A percentile compares a stretch with the other conserved stretches of the same genome.
Evolutionary conservation across 1,140 invertebrate species (phyloP).

Genomic region (Dendroctonus valens): DNA sequence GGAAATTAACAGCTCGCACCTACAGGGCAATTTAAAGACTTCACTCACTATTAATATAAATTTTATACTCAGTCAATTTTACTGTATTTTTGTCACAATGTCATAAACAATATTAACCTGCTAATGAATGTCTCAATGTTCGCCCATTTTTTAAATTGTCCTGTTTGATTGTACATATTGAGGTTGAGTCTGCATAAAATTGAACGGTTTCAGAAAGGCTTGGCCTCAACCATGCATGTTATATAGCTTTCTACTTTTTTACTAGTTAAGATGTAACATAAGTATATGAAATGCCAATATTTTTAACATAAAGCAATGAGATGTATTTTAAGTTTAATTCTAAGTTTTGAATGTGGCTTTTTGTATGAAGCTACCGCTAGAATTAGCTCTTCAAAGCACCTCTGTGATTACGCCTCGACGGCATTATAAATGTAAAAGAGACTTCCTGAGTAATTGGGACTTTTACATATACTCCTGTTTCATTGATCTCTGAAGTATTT

Average conservation of each 20-base stretch:
- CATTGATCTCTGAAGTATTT: conserved; percentile 50
- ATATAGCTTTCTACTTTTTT: conserved; percentile 42
- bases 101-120: no score
- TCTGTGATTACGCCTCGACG: conserved; percentile 50
- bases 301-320: conserved; percentile 51
- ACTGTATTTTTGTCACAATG: neutral
- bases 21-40: conserved; percentile 35
- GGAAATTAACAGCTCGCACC: conserved; percentile 45
- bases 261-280: conserved; percentile 36
- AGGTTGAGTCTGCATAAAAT: conserved; percentile 16
- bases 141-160: conserved; percentile 23
- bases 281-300: conserved; percentile 46
- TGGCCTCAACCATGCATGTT: conserved; percentile 29
- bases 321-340: conserved; percentile 37
- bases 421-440: conserved; percentile 36
- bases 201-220: conserved; percentile 10
- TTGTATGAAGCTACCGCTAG: conserved; percentile 36
- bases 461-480: conserved; percentile 47
- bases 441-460: conserved; percentile 25
- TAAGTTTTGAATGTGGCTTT: conserved; percentile 35
- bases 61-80: conserved; percentile 2
- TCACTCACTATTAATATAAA: conserved; percentile 2
- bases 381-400: conserved; percentile 51
- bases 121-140: no score
- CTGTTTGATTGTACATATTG: conserved; percentile 27